Evolutionary conservation across 2,113 vertebrate species (phyloP).

Genomic region (Lates calcarifer): DNA sequence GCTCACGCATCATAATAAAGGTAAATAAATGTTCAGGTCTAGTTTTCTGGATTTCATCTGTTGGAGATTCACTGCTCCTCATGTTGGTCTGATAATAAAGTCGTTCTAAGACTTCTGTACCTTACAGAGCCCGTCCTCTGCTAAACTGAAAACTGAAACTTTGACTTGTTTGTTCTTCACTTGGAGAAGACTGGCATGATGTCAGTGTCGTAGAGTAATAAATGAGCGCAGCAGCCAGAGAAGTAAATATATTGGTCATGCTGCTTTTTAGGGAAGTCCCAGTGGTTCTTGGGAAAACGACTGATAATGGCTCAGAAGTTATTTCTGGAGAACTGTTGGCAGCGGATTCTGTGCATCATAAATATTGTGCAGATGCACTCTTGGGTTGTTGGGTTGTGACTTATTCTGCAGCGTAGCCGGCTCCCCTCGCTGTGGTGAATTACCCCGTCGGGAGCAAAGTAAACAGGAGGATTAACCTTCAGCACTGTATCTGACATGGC

Average conservation of each 20-base stretch:
- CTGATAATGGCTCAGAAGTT: neutral
- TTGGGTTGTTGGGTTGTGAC: slow-evolving; percentile 22
- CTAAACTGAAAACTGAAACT: neutral
- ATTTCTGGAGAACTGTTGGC: slow-evolving; percentile 10
- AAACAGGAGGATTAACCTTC: slow-evolving; percentile 59
- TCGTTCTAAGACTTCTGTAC: neutral
- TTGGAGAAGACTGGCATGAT: neutral
- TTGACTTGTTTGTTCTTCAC: neutral
- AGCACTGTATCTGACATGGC: slow-evolving; percentile 28
- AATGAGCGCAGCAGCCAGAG: neutral
- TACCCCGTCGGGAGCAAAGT: slow-evolving; percentile 22
- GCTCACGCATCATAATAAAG: neutral
- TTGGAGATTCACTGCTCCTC: slow-evolving; percentile 22
- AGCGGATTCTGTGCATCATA: slow-evolving; percentile 12
- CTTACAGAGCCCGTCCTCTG: neutral
- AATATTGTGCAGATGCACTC: slow-evolving; percentile 11
- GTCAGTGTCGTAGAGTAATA: neutral
- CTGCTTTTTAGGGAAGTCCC: slow-evolving; percentile 17
- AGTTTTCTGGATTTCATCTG: slow-evolving; percentile 14
- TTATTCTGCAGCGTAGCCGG: neutral
- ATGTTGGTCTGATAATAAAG: neutral
- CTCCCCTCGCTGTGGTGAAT: slow-evolving; percentile 31
- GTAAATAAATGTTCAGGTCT: neutral
- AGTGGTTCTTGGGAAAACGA: slow-evolving; percentile 25
- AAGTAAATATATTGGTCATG: neutral